phyloP scores from a whole-genome alignment of 2,797 vertebrate genomes.

The Diceros bicornis region DNA sequence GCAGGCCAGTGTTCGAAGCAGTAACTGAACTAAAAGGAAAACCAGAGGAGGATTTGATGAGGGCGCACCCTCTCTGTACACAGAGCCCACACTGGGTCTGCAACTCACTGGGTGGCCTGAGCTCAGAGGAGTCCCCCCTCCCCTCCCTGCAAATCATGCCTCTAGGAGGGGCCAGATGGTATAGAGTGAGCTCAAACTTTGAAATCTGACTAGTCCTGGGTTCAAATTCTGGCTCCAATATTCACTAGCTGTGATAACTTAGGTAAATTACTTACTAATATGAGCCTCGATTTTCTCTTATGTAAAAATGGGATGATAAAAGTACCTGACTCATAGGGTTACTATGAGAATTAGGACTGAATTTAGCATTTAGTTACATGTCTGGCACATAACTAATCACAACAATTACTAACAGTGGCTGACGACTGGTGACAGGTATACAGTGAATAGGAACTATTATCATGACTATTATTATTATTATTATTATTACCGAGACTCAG shows the following conservation, averaged over 20 bases:
- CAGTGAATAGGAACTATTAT: background rate
- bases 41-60: background rate
- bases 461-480: background rate
- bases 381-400: background rate
- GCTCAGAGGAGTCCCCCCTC: background rate
- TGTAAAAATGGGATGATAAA: slow-evolving; percentile 31
- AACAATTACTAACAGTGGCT: background rate
- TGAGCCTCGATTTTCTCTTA: background rate
- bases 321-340: background rate
- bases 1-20: background rate
- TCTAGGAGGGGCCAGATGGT: background rate
- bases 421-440: background rate
- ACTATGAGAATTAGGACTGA: background rate
- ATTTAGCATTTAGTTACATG: background rate
- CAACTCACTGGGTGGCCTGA: background rate
- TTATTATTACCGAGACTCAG: background rate
- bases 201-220: background rate
- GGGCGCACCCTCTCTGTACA: background rate
- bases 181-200: background rate
- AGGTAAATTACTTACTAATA: background rate
- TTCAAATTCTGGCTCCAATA: background rate
- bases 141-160: background rate
- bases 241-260: background rate
- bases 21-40: slow-evolving; percentile 36
- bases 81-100: background rate